Evolutionary conservation across 2,797 vertebrate genomes (phyloP).

Genomic region (Helicolenus hilgendorfi): DNA sequence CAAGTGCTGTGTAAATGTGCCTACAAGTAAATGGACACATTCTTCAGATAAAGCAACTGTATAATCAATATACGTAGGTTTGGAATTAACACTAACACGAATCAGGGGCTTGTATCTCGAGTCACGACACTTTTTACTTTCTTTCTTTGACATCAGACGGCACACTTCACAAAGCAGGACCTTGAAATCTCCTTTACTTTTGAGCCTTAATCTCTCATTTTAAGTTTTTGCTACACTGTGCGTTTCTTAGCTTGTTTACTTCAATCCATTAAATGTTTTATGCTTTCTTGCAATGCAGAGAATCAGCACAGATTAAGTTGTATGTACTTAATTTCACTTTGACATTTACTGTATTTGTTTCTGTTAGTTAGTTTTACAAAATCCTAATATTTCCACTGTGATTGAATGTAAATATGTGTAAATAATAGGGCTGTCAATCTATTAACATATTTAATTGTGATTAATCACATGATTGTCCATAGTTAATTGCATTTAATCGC

Average conservation of each 20-base stretch:
- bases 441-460: too few species aligned
- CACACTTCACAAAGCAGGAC: background rate
- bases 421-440: too few species aligned
- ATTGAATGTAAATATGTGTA: background rate
- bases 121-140: background rate
- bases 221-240: background rate
- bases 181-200: background rate
- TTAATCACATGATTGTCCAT: too few species aligned
- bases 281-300: background rate
- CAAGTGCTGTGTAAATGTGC: constrained; percentile 12
- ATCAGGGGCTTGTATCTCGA: background rate
- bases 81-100: background rate
- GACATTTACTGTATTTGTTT: background rate
- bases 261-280: background rate
- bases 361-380: background rate
- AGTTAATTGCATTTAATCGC: too few species aligned
- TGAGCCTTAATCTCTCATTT: background rate
- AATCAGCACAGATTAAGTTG: background rate
- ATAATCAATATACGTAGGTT: background rate
- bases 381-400: background rate
- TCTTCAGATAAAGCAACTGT: background rate
- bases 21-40: background rate
- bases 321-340: background rate
- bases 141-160: background rate
- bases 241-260: background rate